Conservation (phyloP, 1,140 invertebrate species). For the Macrotrachela quadricornifera region DNA sequence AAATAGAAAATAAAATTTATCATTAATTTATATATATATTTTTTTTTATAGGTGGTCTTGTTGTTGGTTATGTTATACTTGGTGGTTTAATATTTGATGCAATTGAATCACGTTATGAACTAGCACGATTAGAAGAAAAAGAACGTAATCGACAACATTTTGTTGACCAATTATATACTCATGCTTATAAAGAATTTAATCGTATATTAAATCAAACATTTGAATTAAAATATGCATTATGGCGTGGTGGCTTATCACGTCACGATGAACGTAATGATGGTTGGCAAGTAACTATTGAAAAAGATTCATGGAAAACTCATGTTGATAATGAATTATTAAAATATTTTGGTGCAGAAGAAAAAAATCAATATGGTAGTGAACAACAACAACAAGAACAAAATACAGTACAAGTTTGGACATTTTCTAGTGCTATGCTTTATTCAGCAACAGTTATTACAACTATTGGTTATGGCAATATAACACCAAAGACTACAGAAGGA, state of each 20-base stretch:
- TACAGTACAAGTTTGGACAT: constrained; percentile 15
- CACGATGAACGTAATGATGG: neutral
- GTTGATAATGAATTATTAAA: neutral
- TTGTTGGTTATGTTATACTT: constrained; percentile 8
- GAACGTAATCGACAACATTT: constrained; percentile 1
- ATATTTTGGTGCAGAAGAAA: neutral
- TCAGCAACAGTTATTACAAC: constrained; percentile 86
- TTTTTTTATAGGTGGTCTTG: neutral
- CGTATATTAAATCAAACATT: constrained; percentile 3
- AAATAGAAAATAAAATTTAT: no score
- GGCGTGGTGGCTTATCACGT: neutral
- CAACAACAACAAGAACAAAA: neutral
- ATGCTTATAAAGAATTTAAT: constrained; percentile 5
- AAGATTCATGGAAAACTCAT: neutral
- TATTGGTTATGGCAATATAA: constrained; percentile 84
- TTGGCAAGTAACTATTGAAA: neutral
- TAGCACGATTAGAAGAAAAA: constrained; percentile 1
- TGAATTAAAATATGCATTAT: neutral
- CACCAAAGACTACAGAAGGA: constrained; percentile 68
- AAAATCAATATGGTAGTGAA: neutral
- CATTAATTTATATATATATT: no score
- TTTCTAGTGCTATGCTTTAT: constrained; percentile 41
- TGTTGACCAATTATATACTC: neutral
- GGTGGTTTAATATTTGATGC: constrained; percentile 8
- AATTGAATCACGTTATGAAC: constrained; percentile 8